phyloP scores from a whole-genome alignment of 2,797 vertebrate genomes.

The Anolis apletophallus region DNA sequence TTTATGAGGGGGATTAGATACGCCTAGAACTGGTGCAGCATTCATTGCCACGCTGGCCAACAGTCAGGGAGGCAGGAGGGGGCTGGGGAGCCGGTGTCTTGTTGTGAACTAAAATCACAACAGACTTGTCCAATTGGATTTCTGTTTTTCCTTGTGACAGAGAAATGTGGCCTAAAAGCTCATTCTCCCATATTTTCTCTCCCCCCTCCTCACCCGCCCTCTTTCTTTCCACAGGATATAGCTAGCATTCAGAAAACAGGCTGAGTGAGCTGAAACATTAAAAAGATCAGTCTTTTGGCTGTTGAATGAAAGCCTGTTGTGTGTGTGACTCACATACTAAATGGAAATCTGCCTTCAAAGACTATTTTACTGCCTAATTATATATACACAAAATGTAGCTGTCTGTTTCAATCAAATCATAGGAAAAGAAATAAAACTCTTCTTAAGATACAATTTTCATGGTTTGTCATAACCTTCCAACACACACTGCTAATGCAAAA shows the following conservation, averaged over 20 bases:
- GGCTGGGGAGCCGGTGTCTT: constrained; percentile 74
- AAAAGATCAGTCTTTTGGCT: constrained; percentile 84
- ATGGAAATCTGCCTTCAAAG: constrained; percentile 84
- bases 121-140: constrained; percentile 74
- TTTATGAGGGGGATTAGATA: constrained; percentile 82
- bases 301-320: constrained; percentile 81
- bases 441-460: constrained; percentile 84
- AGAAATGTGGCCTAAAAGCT: constrained; percentile 67
- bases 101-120: constrained; percentile 75
- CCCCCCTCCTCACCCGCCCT: fast-evolving
- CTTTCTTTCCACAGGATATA: constrained; percentile 64
- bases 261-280: constrained; percentile 81
- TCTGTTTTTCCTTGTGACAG: constrained; percentile 60
- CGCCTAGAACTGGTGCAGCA: constrained; percentile 73
- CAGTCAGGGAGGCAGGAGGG: constrained; percentile 65
- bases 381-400: constrained; percentile 87
- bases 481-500: constrained; percentile 72
- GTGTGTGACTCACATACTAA: constrained; percentile 86
- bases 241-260: constrained; percentile 81
- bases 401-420: constrained; percentile 85
- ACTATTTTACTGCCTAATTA: constrained; percentile 86
- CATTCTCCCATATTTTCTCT: constrained; percentile 19
- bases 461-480: constrained; percentile 82
- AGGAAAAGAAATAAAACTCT: constrained; percentile 83
- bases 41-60: constrained; percentile 66